Evolutionary conservation across 1,140 invertebrate species (phyloP), one percentile per base, ranked within the genome.

Genomic region (Laupala kohalensis): DNA sequence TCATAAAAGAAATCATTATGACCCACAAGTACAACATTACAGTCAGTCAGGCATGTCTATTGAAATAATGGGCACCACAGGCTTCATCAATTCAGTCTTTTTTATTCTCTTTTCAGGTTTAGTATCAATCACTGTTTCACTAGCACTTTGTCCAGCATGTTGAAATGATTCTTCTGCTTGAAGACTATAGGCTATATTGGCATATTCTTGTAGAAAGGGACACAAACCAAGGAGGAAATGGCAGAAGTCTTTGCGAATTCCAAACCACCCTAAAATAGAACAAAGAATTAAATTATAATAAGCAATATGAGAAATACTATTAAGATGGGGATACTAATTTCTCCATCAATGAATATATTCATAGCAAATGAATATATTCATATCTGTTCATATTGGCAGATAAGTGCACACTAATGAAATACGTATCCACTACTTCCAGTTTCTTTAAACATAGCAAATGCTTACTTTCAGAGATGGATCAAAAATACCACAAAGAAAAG

Each of bases 171-270:
- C 87, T 53, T 87, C 76, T 72, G 80, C 79, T 37, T 89, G 80
- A 65, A 83, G 75, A 76, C 89, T 91, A 78, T 98, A 99, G 2
- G 95, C 95, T 76, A 99, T 98, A 80, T 99, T 99, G 5, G 95
- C 96, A 80, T 99, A 99, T 78, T 98, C 95, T 85, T 97, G 95
- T 19, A 99, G 85, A 72, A 96, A 85, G 1, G 96, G 96, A 84
- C 95, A 98, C 0, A 93, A 86, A 30, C 93, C 91, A 6, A 99
- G 82, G 1, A 99, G 81, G 80, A 98, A 98, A 76, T 95, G 93
- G 79, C 95, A 98, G 79, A 99, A 97, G 77, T 97, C 96, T 85
- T 97, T 97, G 69, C 96, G 86, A 74, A 99, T 94, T 27, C 96
- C 97, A 83, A 98, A 99, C 96, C 96, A 99, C 96, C 97, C 94